These are phyloP conservation scores for Syrista parreyssii DNA, from an alignment of 2,888 invertebrate genomes.

Conservation along the genomic window DNA sequence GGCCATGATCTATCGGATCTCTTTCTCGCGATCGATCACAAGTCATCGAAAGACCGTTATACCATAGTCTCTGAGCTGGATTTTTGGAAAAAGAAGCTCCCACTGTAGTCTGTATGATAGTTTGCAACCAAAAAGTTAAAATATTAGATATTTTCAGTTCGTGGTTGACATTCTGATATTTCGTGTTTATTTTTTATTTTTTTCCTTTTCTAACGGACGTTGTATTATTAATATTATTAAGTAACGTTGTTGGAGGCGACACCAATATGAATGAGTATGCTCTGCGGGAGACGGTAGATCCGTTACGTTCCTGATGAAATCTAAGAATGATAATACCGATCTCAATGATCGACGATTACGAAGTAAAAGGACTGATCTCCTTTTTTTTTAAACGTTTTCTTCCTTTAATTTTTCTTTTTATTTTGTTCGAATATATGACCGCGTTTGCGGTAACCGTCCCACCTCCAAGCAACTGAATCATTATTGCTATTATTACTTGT, in stretches of 20 bases:
- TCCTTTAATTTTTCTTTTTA: conserved; percentile 16
- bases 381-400: neutral
- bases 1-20: neutral
- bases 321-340: neutral
- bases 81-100: conserved; percentile 5
- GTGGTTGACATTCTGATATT: conserved; percentile 31
- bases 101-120: conserved; percentile 25
- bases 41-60: neutral
- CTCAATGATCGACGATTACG: neutral
- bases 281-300: conserved; percentile 4
- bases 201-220: conserved; percentile 28
- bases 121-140: conserved; percentile 39
- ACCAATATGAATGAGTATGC: conserved; percentile 8
- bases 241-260: conserved; percentile 33
- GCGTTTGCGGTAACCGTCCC: conserved; percentile 30
- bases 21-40: neutral
- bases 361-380: neutral
- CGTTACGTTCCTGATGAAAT: neutral
- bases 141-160: conserved; percentile 36
- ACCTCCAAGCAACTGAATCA: conserved; percentile 40
- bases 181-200: conserved; percentile 21
- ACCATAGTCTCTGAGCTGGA: neutral
- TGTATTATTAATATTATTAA: conserved; percentile 41
- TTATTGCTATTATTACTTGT: conserved; percentile 57
- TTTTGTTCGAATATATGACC: conserved; percentile 26